Conservation (phyloP, 1,140 invertebrate genomes). For the Drosophila suzukii region DNA sequence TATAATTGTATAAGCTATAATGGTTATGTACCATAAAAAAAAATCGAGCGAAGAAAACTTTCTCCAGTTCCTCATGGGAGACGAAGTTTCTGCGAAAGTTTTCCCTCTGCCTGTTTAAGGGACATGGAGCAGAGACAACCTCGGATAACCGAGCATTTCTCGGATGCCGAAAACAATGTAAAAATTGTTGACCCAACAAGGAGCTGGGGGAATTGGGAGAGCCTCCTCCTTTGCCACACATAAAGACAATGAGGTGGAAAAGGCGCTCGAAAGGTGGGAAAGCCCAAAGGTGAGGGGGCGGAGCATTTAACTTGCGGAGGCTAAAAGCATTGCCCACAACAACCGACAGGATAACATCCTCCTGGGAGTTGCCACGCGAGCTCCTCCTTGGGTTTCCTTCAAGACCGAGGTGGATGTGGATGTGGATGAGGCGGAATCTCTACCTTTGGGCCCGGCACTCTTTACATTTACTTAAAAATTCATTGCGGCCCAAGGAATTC, state of each 20-base stretch:
- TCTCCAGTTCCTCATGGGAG: constrained; percentile 32
- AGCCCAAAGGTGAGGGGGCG: constrained; percentile 24
- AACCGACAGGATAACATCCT: constrained; percentile 48
- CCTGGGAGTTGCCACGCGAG: constrained; percentile 74
- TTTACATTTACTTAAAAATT: constrained; percentile 81
- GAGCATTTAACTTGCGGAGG: constrained; percentile 61
- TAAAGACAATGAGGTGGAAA: constrained; percentile 64
- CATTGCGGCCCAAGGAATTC: constrained; percentile 75
- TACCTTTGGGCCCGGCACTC: constrained; percentile 36
- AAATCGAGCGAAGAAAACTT: constrained; percentile 36
- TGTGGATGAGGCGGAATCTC: constrained; percentile 6
- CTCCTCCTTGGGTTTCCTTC: constrained; percentile 14
- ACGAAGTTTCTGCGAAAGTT: constrained; percentile 45
- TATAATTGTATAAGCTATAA: constrained; percentile 56
- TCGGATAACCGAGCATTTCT: constrained; percentile 64
- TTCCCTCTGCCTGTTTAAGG: constrained; percentile 28
- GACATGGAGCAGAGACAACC: constrained; percentile 44
- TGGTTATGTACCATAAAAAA: constrained; percentile 52
- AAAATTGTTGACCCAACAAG: constrained; percentile 72
- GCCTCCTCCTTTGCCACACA: constrained; percentile 16
- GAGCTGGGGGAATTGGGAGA: constrained; percentile 7
- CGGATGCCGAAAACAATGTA: constrained; percentile 69
- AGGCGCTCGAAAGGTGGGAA: constrained; percentile 3
- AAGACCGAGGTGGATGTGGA: neutral
- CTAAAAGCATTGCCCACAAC: constrained; percentile 71